phyloP scores from a whole-genome alignment of 2,113 vertebrate species.

The Epinephelus moara region DNA sequence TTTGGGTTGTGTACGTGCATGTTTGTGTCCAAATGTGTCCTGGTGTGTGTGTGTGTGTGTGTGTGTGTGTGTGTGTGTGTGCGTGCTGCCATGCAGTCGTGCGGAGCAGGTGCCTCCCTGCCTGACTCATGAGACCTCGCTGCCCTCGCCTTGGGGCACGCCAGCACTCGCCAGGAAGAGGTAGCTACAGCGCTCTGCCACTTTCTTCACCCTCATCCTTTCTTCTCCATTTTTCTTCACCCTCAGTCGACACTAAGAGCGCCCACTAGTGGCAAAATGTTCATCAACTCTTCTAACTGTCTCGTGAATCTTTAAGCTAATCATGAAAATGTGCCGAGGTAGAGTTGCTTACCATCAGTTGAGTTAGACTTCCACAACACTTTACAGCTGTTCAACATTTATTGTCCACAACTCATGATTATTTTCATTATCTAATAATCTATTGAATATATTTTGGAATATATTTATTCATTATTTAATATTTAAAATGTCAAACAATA shows the following conservation, averaged over 20 bases:
- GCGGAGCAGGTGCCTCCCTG: conserved; percentile 99
- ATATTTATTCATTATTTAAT: background rate
- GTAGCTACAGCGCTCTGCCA: conserved; percentile 91
- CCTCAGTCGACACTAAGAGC: background rate
- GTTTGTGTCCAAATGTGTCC: conserved; percentile 25
- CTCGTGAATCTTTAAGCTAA: background rate
- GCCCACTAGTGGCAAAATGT: background rate
- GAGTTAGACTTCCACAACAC: background rate
- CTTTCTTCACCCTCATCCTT: conserved; percentile 37
- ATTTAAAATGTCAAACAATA: background rate
- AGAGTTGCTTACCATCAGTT: background rate
- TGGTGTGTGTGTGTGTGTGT: background rate
- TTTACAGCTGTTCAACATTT: background rate
- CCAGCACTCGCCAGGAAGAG: conserved; percentile 99
- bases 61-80: background rate
- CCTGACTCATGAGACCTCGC: conserved; percentile 98
- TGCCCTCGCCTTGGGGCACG: conserved; percentile 99
- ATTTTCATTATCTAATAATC: background rate
- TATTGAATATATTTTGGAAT: background rate
- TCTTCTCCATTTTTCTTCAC: background rate
- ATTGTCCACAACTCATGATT: background rate
- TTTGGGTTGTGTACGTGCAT: conserved; percentile 11
- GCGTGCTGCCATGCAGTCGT: conserved; percentile 89
- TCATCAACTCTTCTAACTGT: background rate
- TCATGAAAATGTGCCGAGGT: no score